Conservation (phyloP, 2,797 vertebrate species). For the Acipenser oxyrinchus region DNA sequence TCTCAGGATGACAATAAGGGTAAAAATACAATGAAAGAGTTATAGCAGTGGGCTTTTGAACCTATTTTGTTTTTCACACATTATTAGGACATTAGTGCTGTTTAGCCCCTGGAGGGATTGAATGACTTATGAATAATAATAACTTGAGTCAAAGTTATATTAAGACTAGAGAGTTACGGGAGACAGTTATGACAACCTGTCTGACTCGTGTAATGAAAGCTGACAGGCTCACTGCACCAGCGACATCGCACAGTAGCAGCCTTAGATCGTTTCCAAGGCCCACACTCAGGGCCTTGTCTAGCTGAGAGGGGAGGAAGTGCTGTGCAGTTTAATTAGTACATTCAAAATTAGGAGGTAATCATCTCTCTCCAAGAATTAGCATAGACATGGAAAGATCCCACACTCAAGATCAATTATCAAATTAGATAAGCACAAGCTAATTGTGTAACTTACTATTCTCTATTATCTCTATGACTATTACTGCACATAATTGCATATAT, state of each 20-base stretch:
- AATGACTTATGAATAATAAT: not conserved
- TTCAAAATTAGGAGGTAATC: slow-evolving; percentile 5
- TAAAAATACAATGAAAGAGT: not conserved
- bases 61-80: not conserved
- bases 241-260: not conserved
- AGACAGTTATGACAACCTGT: slow-evolving; percentile 5
- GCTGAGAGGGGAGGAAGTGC: not conserved
- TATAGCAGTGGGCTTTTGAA: not conserved
- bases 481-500: no score
- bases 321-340: slow-evolving; percentile 12
- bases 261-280: slow-evolving; percentile 1
- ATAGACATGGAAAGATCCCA: not conserved
- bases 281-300: not conserved
- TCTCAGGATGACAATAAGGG: no score
- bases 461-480: no score
- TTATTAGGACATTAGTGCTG: not conserved
- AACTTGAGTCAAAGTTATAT: slow-evolving; percentile 1
- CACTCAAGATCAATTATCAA: not conserved
- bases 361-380: not conserved
- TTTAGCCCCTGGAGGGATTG: not conserved
- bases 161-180: slow-evolving; percentile 5
- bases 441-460: no score
- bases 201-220: slow-evolving; percentile 9
- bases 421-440: not conserved
- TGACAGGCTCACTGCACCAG: slow-evolving; percentile 7